phyloP scores from a whole-genome alignment of 2,797 vertebrate species.

The Leptatherina wallacei region DNA sequence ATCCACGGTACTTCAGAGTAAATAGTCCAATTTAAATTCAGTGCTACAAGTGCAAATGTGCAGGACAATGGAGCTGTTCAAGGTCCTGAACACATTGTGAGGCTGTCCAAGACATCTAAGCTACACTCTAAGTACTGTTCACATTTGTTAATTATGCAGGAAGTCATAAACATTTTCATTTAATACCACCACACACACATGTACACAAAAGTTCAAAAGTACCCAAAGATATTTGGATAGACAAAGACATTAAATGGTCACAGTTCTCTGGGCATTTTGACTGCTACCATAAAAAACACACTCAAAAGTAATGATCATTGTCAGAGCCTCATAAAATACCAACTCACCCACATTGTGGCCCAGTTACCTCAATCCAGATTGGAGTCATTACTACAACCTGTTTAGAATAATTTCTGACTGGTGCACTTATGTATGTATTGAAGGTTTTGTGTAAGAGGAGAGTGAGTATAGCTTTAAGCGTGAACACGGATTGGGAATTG shows the following conservation, averaged over 20 bases:
- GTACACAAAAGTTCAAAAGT: conserved; percentile 9
- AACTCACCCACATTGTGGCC: conserved; percentile 20
- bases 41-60: background rate
- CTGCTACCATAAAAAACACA: conserved; percentile 17
- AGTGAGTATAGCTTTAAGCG: conserved; percentile 63
- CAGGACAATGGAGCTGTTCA: conserved; percentile 35
- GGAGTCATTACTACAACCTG: conserved; percentile 52
- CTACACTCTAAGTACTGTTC: conserved; percentile 33
- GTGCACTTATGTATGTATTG: conserved; percentile 54
- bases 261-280: conserved; percentile 21
- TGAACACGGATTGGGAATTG: conserved; percentile 59
- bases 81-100: conserved; percentile 31
- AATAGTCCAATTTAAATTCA: conserved; percentile 16
- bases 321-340: conserved; percentile 36
- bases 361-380: conserved; percentile 27
- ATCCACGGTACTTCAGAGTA: conserved; percentile 9
- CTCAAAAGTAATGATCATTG: conserved; percentile 30
- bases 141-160: conserved; percentile 24
- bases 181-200: conserved; percentile 8
- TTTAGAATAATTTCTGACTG: conserved; percentile 68
- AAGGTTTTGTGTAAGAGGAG: conserved; percentile 51
- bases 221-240: conserved; percentile 18
- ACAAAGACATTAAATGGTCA: conserved; percentile 29
- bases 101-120: conserved; percentile 23
- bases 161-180: conserved; percentile 36